Evolutionary conservation across 2,113 vertebrate genomes (phyloP), one percentile per base, ranked within the genome.

Genomic region (Hystrix brachyura): DNA sequence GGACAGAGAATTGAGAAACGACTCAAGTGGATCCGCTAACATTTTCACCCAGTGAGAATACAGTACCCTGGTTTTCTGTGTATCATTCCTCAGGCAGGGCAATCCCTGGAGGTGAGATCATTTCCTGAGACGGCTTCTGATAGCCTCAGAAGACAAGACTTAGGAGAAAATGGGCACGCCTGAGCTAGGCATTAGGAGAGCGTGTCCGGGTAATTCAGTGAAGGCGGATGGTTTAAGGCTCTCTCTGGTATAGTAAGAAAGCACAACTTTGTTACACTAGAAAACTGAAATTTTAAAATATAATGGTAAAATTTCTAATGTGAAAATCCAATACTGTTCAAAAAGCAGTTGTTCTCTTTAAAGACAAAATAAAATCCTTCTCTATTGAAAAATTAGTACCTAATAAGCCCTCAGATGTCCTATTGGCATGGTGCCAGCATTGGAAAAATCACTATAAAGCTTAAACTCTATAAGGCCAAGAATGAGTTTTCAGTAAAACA

Each of bases 231-330:
- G 46, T 74, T 94, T 86, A 96, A 92, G 57, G 57, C 76, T 95
- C 90, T 95, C 65, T 90, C 76, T 32, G 67, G 93, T 72, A 86
- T 29, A 69, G 55, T 48, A 92, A 43, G 60, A 94, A 95, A 92
- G 71, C n/a, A 95, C 46, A 86, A 91, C n/a, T 96, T 92, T 65
- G 65, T 59, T 94, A 76, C 25, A 69, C 5, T n/a, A 69, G 79
- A 94, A 98, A 92, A 89, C 25, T 46, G 51, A 95, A 94, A 97
- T 62, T 94, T 93, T 89, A 72, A 93, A 95, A 96, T 94, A 96
- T 7, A 93, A 72, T 51, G 15, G 51, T 18, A 82, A 96, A 95
- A 95, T 23, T 78, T 65, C 34, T 86, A 74, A 87, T 27, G n/a
- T 84, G 51, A 96, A 97, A 94, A 95, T 74, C 55, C 67, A 94